Evolutionary conservation across 2,888 invertebrate species (phyloP).

Genomic region (Lissocephala sabroskyi): DNA sequence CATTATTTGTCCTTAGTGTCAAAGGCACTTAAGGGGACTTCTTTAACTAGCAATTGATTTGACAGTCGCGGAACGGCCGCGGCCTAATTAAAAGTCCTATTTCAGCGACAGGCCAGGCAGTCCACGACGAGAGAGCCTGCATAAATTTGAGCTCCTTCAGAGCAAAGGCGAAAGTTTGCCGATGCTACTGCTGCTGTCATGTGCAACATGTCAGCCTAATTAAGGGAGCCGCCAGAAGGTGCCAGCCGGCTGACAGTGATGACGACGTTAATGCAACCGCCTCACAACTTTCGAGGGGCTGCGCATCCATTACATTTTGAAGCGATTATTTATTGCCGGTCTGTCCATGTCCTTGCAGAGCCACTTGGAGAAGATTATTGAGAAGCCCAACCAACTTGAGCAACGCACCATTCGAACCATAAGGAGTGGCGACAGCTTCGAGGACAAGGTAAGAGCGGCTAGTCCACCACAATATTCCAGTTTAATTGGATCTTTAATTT

Average conservation of each 20-base stretch:
- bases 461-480: not conserved
- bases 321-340: constrained; percentile 38
- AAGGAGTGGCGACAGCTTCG: constrained; percentile 79
- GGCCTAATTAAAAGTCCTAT: no score
- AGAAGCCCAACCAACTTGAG: constrained; percentile 79
- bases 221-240: constrained; percentile 19
- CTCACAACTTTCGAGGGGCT: not conserved
- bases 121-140: no score
- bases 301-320: no score
- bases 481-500: not conserved
- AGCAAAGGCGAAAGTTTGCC: no score
- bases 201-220: constrained; percentile 49
- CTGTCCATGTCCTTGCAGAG: constrained; percentile 76
- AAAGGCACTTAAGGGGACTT: no score
- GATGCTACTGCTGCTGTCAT: constrained; percentile 28
- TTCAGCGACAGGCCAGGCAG: no score
- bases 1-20: no score
- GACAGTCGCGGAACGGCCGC: no score
- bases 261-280: not conserved
- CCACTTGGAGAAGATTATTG: constrained; percentile 89
- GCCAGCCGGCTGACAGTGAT: constrained; percentile 1
- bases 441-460: constrained; percentile 72
- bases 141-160: no score
- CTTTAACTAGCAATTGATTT: no score
- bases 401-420: constrained; percentile 73